Evolutionary conservation across 2,888 invertebrate species (phyloP), one percentile per base, ranked within the genome.

Genomic region (Dicyrtomina minuta): DNA sequence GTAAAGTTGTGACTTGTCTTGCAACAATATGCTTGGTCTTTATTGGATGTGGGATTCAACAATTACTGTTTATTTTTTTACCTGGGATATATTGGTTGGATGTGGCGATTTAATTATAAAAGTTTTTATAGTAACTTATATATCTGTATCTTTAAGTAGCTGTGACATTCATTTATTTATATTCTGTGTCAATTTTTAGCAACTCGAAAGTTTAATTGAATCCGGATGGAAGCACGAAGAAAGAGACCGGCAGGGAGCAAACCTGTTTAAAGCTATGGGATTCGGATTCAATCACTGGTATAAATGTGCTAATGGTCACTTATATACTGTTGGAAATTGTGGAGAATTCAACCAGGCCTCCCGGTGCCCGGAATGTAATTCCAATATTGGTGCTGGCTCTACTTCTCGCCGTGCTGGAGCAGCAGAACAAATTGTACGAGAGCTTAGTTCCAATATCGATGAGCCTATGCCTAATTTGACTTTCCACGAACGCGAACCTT

Each of bases 261-360:
- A 59, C 6, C 41, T 67, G n/a, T 41, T 67, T 20, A 43, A 1
- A 1, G 59, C 67, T 1, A 59, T 67, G 58, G 67, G 59, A 10
- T 43, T 67, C 20, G 58, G 15, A 41, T 46, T 26, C 0, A 83
- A 83, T 72, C 90, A 90, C 27, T 67, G 67, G 90, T 90, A 83
- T 80, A 87, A 87, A 80, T 90, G 90, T 81, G 87, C 86, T 0
- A 88, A 89, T 75, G 89, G 88, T 0, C 89, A 90, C 80, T 80
- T 83, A 41, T 90, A 89, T 80, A 85, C 84, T 43, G 89, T 90
- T 72, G 85, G 83, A 0, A 86, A 88, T 1, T 90, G 89, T 79
- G 89, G 89, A 8, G 88, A 88, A 6, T 88, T 89, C 0, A 86
- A 83, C 83, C 74, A 73, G 70, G 1, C 41, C n/a, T 27, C 26